These are phyloP conservation scores for Dendrolimus pini DNA, from an alignment of 2,888 invertebrate genomes.

Conservation along the genomic window DNA sequence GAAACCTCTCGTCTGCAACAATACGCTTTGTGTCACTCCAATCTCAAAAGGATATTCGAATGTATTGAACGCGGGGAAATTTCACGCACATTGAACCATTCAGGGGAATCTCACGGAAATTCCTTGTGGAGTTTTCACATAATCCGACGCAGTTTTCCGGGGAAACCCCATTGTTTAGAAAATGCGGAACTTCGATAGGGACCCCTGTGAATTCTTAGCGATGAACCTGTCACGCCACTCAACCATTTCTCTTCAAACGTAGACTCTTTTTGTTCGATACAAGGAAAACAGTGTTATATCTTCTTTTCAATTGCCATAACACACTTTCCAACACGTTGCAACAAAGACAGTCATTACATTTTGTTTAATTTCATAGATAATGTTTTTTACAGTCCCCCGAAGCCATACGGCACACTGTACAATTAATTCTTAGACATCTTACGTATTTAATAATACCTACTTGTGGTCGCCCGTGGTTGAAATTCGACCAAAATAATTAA, in stretches of 20 bases:
- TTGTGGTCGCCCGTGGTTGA: no score
- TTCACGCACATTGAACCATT: slow-evolving; percentile 50
- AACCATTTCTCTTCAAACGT: neutral
- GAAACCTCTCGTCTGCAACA: slow-evolving; percentile 56
- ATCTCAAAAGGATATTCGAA: slow-evolving; percentile 67
- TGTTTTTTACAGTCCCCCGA: no score
- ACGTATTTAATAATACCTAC: no score
- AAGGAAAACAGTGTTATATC: slow-evolving; percentile 3
- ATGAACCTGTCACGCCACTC: slow-evolving; percentile 13
- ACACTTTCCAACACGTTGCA: no score
- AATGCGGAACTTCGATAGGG: slow-evolving; percentile 31
- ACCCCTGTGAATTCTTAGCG: slow-evolving; percentile 26
- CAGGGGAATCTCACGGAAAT: slow-evolving; percentile 39
- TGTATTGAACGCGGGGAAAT: slow-evolving; percentile 62
- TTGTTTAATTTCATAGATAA: no score
- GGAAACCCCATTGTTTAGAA: slow-evolving; percentile 42
- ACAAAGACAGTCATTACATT: no score
- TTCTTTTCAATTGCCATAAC: neutral
- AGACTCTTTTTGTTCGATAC: slow-evolving; percentile 5
- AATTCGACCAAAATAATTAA: no score
- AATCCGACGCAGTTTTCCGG: slow-evolving; percentile 31
- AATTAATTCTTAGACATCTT: no score
- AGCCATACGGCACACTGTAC: no score
- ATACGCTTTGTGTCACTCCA: slow-evolving; percentile 68
- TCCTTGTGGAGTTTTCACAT: slow-evolving; percentile 45